Percentiles rank a stretch among this genome's conserved stretches.
phyloP scores from a whole-genome alignment of 1,140 invertebrate genomes.

The Schlechtendalia chinensis region DNA sequence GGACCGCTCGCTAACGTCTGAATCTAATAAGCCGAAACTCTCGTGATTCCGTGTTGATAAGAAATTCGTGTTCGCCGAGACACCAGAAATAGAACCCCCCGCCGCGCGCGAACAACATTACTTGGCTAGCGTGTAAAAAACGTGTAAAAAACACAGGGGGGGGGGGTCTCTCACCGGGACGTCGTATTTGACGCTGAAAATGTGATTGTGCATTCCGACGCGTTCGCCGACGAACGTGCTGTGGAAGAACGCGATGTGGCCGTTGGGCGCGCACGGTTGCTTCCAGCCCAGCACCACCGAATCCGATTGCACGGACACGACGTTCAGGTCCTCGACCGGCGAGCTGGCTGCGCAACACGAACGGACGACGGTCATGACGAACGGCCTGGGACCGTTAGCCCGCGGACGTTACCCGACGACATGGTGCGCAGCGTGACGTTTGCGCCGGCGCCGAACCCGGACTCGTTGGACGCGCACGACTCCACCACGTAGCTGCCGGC shows the following conservation, averaged over 20 bases:
- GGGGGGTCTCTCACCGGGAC: slow-evolving; percentile 24
- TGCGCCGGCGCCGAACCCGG: background rate
- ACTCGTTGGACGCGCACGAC: background rate
- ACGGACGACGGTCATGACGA: too few species aligned
- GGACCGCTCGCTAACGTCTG: too few species aligned
- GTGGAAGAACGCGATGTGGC: slow-evolving; percentile 22
- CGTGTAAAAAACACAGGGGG: too few species aligned
- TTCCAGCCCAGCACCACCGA: slow-evolving; percentile 16
- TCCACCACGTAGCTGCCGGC: background rate
- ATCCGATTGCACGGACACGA: background rate
- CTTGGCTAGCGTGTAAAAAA: too few species aligned
- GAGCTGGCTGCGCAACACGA: slow-evolving; percentile 17
- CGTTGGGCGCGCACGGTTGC: slow-evolving; percentile 16
- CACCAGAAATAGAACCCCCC: too few species aligned
- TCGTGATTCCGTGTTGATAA: too few species aligned
- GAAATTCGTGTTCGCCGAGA: too few species aligned
- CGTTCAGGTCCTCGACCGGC: background rate
- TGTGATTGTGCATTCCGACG: slow-evolving; percentile 1
- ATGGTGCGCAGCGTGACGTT: background rate
- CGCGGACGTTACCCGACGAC: background rate
- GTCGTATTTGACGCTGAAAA: slow-evolving; percentile 14
- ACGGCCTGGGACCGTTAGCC: too few species aligned
- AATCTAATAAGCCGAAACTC: too few species aligned
- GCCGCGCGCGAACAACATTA: too few species aligned
- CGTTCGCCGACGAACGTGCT: slow-evolving; percentile 4